phyloP scores from a whole-genome alignment of 2,113 vertebrate genomes.

The Oreochromis spilurus region DNA sequence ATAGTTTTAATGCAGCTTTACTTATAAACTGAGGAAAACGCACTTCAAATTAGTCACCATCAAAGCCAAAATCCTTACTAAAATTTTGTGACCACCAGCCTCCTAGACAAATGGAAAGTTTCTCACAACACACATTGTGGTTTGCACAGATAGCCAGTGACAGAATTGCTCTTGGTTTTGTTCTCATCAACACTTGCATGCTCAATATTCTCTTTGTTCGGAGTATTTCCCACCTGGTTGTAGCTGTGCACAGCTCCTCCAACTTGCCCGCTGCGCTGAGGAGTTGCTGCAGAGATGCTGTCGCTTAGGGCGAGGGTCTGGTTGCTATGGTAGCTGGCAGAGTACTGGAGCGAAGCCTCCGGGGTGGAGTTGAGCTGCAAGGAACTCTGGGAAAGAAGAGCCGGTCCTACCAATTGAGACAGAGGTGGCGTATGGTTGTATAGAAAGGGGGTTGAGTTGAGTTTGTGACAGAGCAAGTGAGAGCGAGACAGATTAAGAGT shows the following conservation, averaged over 20 bases:
- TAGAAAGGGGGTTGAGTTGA: constrained; percentile 29
- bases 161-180: not conserved
- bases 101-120: not conserved
- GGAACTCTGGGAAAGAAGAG: constrained; percentile 95
- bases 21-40: not conserved
- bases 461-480: constrained; percentile 23
- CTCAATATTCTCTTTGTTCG: not conserved
- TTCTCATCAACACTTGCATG: not conserved
- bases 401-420: constrained; percentile 82
- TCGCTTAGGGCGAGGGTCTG: constrained; percentile 93
- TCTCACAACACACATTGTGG: not conserved
- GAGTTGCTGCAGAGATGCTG: constrained; percentile 74
- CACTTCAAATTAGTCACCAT: not conserved
- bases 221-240: constrained; percentile 84
- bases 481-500: constrained; percentile 25
- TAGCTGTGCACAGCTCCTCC: constrained; percentile 91
- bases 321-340: constrained; percentile 98
- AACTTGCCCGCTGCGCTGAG: constrained; percentile 82
- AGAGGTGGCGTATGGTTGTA: constrained; percentile 24
- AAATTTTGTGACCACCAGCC: not conserved
- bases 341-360: constrained; percentile 97
- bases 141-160: not conserved
- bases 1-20: not conserved
- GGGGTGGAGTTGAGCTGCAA: constrained; percentile 98
- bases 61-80: not conserved